Base-by-base conservation (phyloP, 2,797 vertebrate genomes). In the Bradypus variegatus region DNA sequence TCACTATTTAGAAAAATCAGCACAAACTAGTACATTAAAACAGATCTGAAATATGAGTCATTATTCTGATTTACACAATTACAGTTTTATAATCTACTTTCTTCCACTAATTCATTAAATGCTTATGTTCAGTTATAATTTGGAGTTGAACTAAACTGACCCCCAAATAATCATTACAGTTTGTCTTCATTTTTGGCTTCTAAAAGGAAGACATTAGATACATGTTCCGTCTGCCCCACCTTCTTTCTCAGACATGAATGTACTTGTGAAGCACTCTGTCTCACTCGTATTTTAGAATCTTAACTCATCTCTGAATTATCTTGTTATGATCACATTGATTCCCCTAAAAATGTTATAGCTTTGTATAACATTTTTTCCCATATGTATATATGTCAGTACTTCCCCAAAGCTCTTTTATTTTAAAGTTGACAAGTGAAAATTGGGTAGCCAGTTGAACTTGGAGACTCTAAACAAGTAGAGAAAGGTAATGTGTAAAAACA, bases 231-330 rank as follows among this genome's bases (percentile, higher is more conserved):
- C 29, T 27, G 77, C 85, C 90, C 95, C 91, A 86, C 95, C 96
- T 95, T 94, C 78, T 67, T 89, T 90, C 67, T 78, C 90, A 96
- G 96, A 96, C 96, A 67, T 81, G 90, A 95, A 48, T 89, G 38
- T 76, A 25, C 69, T 93, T 27, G 36, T 79, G 78, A 94, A 94
- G 70, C 23, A 36, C 88, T 86, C 55, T 79, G 86, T 64, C 64
- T 64, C 78, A 79, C 41, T 80, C 87, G 21, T 76, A 60, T 82
- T 90, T 94, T 38, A 60, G 86, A 16, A 72, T 73, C 90, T 95
- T 92, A 83, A 77, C 82, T 94, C 88, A 92, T 94, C 70, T 38
- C 81, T 69, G 50, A 95, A 72, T 85, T 93, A 38, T 92, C 87
- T 87, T 65, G n/a, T 91, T 92, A 21, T 92, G 76, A 45, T 67